phyloP scores from a whole-genome alignment of 2,888 invertebrate genomes.

The Lasioglossum figueresi region DNA sequence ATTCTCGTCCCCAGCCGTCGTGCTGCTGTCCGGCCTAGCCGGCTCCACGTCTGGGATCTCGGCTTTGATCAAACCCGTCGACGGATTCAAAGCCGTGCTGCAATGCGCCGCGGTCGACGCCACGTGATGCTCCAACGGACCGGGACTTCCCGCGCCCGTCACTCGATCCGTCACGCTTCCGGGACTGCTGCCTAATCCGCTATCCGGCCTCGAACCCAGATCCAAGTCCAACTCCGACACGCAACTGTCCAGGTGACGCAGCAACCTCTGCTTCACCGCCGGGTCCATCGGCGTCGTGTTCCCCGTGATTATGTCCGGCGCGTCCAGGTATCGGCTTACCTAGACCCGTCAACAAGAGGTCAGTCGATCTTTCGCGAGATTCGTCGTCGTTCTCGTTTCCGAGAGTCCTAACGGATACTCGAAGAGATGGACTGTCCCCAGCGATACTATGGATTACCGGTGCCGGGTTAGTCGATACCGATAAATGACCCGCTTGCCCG shows the following conservation, averaged over 20 bases:
- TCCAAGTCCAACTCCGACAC: slow-evolving; percentile 87
- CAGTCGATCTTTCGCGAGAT: background rate
- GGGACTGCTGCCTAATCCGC: slow-evolving; percentile 82
- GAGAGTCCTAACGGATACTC: background rate
- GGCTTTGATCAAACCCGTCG: slow-evolving; percentile 69
- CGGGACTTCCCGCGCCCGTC: slow-evolving; percentile 78
- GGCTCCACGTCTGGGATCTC: slow-evolving; percentile 77
- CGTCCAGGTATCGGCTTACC: slow-evolving; percentile 86
- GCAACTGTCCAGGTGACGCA: slow-evolving; percentile 87
- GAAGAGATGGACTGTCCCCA: too few relatives aligned
- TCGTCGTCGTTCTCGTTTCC: background rate
- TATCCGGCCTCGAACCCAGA: slow-evolving; percentile 84
- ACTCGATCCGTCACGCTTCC: slow-evolving; percentile 82
- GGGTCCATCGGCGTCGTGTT: slow-evolving; percentile 86
- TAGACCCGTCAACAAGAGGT: slow-evolving; percentile 68
- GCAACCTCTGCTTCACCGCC: slow-evolving; percentile 86
- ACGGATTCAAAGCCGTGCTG: slow-evolving; percentile 76
- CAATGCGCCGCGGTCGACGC: slow-evolving; percentile 84
- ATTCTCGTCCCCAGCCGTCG: slow-evolving; percentile 84
- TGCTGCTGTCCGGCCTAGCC: slow-evolving; percentile 83
- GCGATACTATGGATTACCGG: too few relatives aligned
- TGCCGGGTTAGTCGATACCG: background rate
- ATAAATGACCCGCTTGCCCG: background rate
- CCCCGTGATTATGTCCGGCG: slow-evolving; percentile 86
- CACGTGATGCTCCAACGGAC: slow-evolving; percentile 77